Evolutionary conservation across 2,888 invertebrate genomes (phyloP), one percentile per base, ranked within the genome.

Genomic region (Allacma fusca): DNA sequence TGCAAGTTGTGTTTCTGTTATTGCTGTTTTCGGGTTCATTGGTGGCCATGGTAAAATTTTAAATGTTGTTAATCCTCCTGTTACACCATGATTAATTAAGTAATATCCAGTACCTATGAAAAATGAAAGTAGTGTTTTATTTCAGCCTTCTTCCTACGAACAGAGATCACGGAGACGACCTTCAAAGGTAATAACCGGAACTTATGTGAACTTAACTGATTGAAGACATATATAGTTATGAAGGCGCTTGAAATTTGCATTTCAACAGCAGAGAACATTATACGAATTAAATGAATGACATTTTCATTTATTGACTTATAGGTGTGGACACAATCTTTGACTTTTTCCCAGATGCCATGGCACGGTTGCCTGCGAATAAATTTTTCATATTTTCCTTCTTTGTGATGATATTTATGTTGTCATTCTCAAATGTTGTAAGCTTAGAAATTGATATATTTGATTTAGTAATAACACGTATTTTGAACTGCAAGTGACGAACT

Each of bases 281-380:
- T 4, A 24, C 16, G 67, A 67, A 28, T 19, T 28, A 67, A 28
- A 5, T 28, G 19, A 67, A 28, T 26, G 29, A 29, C 2, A 28
- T 13, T 28, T 21, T 64, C 12, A 67, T 67, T 28, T 9, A 40
- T 69, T 69, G 9, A 4, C 9, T n/a, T n/a, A n/a, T 24, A 71
- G 71, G 40, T 12, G 2, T 21, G 24, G 71, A 71, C 28, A 26
- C 50, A 34, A n/a, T 75, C 34, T 76, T 76, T 70, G 76, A 76
- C 23, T 40, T 76, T 1, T 70, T 68, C 24, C 69, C 76, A 1
- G 76, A 76, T 26, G 69, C 76, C 1, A 7, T 76, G 59, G 76
- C 59, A 7, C 26, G 76, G 34, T 26, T 76, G 0, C 76, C 76
- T 1, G 59, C 59, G 7, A 16, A 50, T n/a, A 59, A 70, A 34